Percentiles rank a stretch among this genome's conserved stretches.
Evolutionary conservation across 2,888 invertebrate genomes (phyloP).

Genomic region (Philereme transversata): DNA sequence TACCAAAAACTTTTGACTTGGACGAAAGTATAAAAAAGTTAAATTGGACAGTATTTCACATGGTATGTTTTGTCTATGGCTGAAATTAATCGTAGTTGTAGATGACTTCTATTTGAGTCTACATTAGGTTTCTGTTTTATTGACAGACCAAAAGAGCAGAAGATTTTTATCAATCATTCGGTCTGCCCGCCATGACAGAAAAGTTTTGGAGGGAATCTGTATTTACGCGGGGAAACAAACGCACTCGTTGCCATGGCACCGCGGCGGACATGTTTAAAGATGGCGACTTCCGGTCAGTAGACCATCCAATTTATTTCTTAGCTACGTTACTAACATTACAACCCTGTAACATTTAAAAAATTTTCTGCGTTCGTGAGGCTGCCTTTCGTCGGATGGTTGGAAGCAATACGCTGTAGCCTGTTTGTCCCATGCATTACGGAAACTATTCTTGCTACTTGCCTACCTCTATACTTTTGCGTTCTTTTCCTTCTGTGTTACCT

Average conservation of each 20-base stretch:
- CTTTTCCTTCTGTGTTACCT: too few relatives aligned
- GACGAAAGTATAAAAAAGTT: slow-evolving; percentile 75
- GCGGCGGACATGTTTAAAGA: slow-evolving; percentile 88
- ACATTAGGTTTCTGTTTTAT: slow-evolving; percentile 9
- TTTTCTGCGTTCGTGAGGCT: too few relatives aligned
- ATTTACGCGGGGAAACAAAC: slow-evolving; percentile 57
- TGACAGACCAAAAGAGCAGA: slow-evolving; percentile 83
- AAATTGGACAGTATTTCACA: slow-evolving; percentile 83
- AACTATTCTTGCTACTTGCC: too few relatives aligned
- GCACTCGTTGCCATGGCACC: slow-evolving; percentile 86
- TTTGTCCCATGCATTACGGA: too few relatives aligned
- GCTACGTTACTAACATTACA: neutral
- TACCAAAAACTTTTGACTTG: slow-evolving; percentile 78
- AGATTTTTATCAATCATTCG: slow-evolving; percentile 87
- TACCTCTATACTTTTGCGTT: too few relatives aligned
- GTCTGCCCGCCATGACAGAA: slow-evolving; percentile 84
- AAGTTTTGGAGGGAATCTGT: slow-evolving; percentile 86
- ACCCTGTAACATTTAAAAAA: neutral
- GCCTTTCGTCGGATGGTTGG: too few relatives aligned
- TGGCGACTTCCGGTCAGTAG: slow-evolving; percentile 86
- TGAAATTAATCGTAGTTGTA: neutral
- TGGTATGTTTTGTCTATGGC: slow-evolving; percentile 67
- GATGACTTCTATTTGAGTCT: neutral
- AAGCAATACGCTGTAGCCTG: too few relatives aligned
- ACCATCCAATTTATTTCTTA: neutral